Base-by-base conservation (phyloP, 2,113 vertebrate species). In the Eolophus roseicapilla region DNA sequence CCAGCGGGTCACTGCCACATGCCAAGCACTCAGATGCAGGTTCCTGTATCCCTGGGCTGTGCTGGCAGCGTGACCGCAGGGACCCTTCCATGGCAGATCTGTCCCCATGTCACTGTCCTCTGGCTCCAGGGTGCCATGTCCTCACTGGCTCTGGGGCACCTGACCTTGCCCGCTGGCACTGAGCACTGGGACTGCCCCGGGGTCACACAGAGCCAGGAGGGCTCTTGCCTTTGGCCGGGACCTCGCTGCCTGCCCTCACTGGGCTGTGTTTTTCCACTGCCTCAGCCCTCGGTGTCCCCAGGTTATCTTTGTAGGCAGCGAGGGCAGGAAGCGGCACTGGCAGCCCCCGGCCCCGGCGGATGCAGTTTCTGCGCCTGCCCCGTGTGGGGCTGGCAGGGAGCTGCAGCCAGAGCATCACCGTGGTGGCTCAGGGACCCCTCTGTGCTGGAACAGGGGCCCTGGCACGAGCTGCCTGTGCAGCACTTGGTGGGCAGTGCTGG, bases 281-380 rank as follows among this genome's bases (percentile, higher is more conserved):
- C 75, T 57, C 25, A 0, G 69, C 59, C 64, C 83, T 85, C 29
- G 2, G 7, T 4, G 2, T 29, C 79, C 65, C 91, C 6, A 3
- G 75, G 43, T 94, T 88, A 68, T 94, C 94, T 92, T 39, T 75
- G 79, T 93, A 81, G 92, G 79, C 88, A 62, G 41, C 21, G 15
- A 6, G 64, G 35, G 20, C 86, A 84, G 94, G 95, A 93, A 88
- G 92, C 43, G 75, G 86, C 57, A 17, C 93, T 71, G 73, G 31
- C 20, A 15, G 75, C 68, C 78, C 46, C 31, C 1, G 1, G 46
- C 39, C 31, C 14, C 28, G 24, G 77, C 79, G 35, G 63, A 80
- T 92, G 96, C 0, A 53, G 96, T 79, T 67, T 77, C 31, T 27
- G 92, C 18, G 57, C 89, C 87, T 90, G 90, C 88, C 41, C n/a